Conservation (phyloP, 2,113 vertebrate genomes). For the Lipotes vexillifer region DNA sequence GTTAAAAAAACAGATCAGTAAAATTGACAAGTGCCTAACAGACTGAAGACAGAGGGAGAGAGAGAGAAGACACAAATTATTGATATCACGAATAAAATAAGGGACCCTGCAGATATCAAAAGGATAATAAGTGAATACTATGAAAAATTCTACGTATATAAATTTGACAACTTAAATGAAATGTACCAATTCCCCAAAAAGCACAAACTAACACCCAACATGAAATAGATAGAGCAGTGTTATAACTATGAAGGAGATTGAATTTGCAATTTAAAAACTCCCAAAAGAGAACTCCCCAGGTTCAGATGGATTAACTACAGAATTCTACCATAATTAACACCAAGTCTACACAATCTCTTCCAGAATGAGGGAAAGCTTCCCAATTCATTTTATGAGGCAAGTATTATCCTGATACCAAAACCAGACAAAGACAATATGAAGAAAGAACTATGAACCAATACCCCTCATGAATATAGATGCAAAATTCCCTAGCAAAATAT, state of each 20-base stretch:
- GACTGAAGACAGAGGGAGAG: background rate
- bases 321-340: background rate
- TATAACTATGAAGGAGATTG: background rate
- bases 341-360: background rate
- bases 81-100: background rate
- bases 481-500: no score
- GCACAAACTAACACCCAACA: background rate
- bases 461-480: no score
- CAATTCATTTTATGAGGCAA: no score
- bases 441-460: no score
- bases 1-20: background rate
- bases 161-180: background rate
- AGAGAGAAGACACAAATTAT: background rate
- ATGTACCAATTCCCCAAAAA: background rate
- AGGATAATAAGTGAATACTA: background rate
- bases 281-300: background rate
- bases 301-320: background rate
- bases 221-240: background rate
- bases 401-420: no score
- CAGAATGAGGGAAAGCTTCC: background rate
- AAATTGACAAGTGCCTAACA: background rate
- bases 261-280: background rate
- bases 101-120: background rate
- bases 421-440: no score
- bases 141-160: background rate